These are phyloP conservation scores for Sinella curviseta DNA, from an alignment of 1,140 invertebrate genomes.

Conservation along the genomic window DNA sequence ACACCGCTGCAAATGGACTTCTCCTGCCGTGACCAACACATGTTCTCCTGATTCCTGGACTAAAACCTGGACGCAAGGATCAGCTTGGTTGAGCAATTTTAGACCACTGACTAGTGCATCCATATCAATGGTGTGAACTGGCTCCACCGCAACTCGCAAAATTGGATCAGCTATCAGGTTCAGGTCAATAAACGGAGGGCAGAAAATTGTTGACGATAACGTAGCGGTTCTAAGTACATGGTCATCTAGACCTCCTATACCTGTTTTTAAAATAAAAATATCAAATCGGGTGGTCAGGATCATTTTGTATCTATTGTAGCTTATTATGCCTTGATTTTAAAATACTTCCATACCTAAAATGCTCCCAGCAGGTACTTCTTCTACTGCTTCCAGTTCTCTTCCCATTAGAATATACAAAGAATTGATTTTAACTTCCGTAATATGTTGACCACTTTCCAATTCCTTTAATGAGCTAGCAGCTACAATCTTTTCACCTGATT, in stretches of 20 bases:
- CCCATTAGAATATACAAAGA: conserved; percentile 92
- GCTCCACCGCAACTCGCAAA: conserved; percentile 91
- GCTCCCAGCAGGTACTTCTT: conserved; percentile 82
- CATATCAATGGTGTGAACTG: conserved; percentile 77
- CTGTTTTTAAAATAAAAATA: conserved; percentile 53
- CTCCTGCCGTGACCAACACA: conserved; percentile 92
- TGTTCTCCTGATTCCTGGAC: conserved; percentile 94
- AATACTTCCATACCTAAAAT: conserved; percentile 66
- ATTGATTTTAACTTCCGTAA: conserved; percentile 64
- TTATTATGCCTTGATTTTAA: not conserved
- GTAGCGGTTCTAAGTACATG: conserved; percentile 88
- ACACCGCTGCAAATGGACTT: conserved; percentile 96
- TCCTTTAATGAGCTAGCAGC: conserved; percentile 65
- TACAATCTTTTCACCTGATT: conserved; percentile 58
- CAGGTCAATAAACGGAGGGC: conserved; percentile 86
- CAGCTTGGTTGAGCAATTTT: conserved; percentile 84
- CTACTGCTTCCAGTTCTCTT: conserved; percentile 78
- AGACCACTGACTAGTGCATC: conserved; percentile 77
- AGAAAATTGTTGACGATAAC: conserved; percentile 77
- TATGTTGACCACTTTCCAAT: conserved; percentile 65
- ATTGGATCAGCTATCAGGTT: conserved; percentile 81
- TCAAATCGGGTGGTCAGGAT: not conserved
- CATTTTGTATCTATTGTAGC: too few relatives aligned
- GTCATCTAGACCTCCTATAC: conserved; percentile 83
- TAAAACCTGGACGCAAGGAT: conserved; percentile 86